A percentile compares a stretch with the other conserved stretches of the same genome.
Evolutionary conservation across 2,888 invertebrate genomes (phyloP).

Genomic region (Mechanitis messenoides): DNA sequence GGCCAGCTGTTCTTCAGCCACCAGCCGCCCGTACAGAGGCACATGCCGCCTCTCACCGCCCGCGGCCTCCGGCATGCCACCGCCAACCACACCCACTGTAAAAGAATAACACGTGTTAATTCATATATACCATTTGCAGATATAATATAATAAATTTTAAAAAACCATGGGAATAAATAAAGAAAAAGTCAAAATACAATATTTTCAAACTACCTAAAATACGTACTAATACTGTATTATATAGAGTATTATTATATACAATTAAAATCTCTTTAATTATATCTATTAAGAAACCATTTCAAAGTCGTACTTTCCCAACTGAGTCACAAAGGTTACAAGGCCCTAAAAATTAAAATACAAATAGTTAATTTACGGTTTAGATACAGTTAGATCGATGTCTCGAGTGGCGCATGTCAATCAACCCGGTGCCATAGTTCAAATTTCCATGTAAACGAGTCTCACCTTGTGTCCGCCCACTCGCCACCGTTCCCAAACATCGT

Average conservation of each 20-base stretch:
- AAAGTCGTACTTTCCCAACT: background rate
- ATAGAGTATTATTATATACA: too few relatives aligned
- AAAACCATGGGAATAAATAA: too few relatives aligned
- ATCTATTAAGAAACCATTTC: too few relatives aligned
- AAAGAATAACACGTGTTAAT: slow-evolving; percentile 36
- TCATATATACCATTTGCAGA: background rate
- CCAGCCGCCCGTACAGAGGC: slow-evolving; percentile 92
- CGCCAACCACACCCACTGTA: slow-evolving; percentile 71
- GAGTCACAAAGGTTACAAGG: slow-evolving; percentile 3
- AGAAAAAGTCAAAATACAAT: too few relatives aligned
- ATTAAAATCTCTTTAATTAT: too few relatives aligned
- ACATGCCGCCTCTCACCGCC: slow-evolving; percentile 81
- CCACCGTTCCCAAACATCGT: slow-evolving; percentile 34
- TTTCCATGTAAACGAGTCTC: slow-evolving; percentile 54
- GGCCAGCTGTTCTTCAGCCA: slow-evolving; percentile 90
- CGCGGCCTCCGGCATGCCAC: slow-evolving; percentile 65
- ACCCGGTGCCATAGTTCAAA: slow-evolving; percentile 49
- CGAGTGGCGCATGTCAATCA: slow-evolving; percentile 45
- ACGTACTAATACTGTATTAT: too few relatives aligned
- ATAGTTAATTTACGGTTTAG: slow-evolving; percentile 24
- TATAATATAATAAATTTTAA: too few relatives aligned
- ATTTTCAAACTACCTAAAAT: too few relatives aligned
- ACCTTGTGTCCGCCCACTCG: slow-evolving; percentile 55
- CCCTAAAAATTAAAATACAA: slow-evolving; percentile 11
- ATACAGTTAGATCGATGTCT: slow-evolving; percentile 37